Conservation (phyloP, 2,113 vertebrate genomes). For the Cacatua alba region DNA sequence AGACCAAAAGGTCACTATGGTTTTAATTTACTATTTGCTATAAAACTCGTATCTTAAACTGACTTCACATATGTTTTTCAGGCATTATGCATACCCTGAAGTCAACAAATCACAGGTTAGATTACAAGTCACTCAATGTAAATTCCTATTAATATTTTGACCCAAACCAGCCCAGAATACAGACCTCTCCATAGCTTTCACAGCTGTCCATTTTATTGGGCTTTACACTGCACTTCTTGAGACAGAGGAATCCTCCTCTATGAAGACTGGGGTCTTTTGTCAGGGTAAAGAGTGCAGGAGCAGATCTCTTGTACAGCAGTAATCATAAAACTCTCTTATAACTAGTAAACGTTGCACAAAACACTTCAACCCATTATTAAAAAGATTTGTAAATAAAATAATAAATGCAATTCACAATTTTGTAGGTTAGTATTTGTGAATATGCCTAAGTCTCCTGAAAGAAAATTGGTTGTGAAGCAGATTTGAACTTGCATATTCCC, state of each 20-base stretch:
- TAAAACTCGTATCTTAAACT: conserved; percentile 47
- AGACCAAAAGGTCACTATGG: conserved; percentile 80
- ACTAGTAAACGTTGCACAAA: neutral
- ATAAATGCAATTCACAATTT: neutral
- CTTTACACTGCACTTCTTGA: neutral
- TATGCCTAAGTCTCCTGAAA: neutral
- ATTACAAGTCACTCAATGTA: neutral
- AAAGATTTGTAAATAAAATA: neutral
- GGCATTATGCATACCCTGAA: neutral
- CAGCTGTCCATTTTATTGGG: neutral
- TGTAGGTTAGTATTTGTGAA: neutral
- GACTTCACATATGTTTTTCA: conserved; percentile 48
- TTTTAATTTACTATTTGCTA: conserved; percentile 81
- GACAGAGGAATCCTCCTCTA: neutral
- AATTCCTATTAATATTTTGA: neutral
- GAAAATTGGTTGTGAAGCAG: neutral
- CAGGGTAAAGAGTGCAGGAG: neutral
- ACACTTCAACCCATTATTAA: neutral
- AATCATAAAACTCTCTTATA: neutral
- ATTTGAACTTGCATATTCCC: neutral
- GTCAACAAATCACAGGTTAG: conserved; percentile 19
- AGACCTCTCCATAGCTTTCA: neutral
- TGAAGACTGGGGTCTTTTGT: neutral
- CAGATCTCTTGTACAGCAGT: neutral
- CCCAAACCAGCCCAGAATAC: neutral